Percentiles rank a stretch among this genome's conserved stretches.
Conservation (phyloP, 2,888 invertebrate genomes). For the Aethes cnicana region DNA sequence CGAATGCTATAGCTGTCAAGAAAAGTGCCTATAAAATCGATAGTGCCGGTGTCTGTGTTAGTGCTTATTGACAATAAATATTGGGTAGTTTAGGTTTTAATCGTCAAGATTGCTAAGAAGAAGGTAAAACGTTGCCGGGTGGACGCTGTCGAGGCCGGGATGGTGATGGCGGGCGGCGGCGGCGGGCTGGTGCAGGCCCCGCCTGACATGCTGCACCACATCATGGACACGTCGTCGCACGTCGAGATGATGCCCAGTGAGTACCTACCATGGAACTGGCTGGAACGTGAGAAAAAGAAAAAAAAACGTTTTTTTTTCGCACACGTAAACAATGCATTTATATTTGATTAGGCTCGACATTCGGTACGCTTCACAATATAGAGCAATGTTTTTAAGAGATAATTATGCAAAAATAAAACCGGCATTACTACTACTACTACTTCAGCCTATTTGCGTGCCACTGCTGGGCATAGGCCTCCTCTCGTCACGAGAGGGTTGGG, state of each 20-base stretch:
- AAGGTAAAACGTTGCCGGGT: constrained; percentile 41
- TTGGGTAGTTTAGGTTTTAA: constrained; percentile 12
- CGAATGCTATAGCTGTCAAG: constrained; percentile 46
- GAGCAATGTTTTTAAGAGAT: no score
- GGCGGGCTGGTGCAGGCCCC: constrained; percentile 81
- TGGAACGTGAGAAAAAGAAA: no score
- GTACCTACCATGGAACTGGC: constrained; percentile 39
- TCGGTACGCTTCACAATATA: no score
- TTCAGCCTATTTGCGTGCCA: no score
- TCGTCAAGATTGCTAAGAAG: constrained; percentile 31
- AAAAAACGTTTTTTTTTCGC: no score
- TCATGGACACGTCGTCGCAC: constrained; percentile 77
- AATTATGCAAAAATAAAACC: no score
- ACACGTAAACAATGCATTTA: no score
- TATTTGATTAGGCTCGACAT: no score
- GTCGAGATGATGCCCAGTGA: constrained; percentile 80
- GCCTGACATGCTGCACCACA: constrained; percentile 79
- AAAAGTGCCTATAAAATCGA: constrained; percentile 66
- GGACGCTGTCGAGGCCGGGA: constrained; percentile 52
- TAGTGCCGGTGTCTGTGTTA: constrained; percentile 55
- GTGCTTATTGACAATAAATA: constrained; percentile 25
- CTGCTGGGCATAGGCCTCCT: no score
- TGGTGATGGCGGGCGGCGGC: constrained; percentile 80
- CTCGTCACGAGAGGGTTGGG: no score
- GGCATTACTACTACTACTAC: no score